These are phyloP conservation scores for Rhynchopsitta pachyrhyncha DNA, from an alignment of 2,113 vertebrate species.

Conservation along the genomic window DNA sequence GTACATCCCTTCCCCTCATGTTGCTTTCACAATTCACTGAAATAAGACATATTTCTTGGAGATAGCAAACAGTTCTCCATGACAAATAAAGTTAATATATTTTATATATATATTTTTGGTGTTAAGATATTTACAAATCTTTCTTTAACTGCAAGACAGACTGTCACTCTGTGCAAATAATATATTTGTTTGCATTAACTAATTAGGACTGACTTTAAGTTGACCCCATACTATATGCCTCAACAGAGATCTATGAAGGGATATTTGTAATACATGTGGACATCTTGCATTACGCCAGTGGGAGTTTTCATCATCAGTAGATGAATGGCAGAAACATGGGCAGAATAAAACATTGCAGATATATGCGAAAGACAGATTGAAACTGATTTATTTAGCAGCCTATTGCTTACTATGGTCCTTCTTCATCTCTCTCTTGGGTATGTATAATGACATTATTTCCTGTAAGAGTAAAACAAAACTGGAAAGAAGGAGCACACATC, in stretches of 20 bases:
- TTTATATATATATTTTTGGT: slow-evolving; percentile 59
- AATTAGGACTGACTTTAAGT: slow-evolving; percentile 75
- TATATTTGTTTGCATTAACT: slow-evolving; percentile 66
- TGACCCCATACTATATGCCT: slow-evolving; percentile 68
- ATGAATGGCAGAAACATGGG: slow-evolving; percentile 65
- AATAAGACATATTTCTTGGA: slow-evolving; percentile 12
- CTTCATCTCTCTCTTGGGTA: slow-evolving; percentile 15
- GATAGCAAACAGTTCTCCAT: slow-evolving; percentile 7
- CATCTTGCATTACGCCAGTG: slow-evolving; percentile 64
- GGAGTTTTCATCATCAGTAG: slow-evolving; percentile 64
- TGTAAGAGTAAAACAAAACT: slow-evolving; percentile 44
- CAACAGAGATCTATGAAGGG: slow-evolving; percentile 49
- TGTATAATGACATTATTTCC: slow-evolving; percentile 44
- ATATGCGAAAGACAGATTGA: slow-evolving; percentile 61
- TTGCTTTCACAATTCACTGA: neutral
- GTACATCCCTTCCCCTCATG: neutral
- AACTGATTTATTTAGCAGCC: slow-evolving; percentile 63
- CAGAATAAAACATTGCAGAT: slow-evolving; percentile 64
- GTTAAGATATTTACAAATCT: slow-evolving; percentile 71
- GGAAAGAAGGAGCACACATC: neutral
- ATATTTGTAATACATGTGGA: slow-evolving; percentile 75
- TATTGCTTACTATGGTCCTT: slow-evolving; percentile 36
- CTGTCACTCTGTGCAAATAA: slow-evolving; percentile 69
- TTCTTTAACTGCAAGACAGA: slow-evolving; percentile 45
- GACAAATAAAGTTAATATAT: slow-evolving; percentile 26